Conservation (phyloP, 1,140 invertebrate species). For the Lepidurus packardi region DNA sequence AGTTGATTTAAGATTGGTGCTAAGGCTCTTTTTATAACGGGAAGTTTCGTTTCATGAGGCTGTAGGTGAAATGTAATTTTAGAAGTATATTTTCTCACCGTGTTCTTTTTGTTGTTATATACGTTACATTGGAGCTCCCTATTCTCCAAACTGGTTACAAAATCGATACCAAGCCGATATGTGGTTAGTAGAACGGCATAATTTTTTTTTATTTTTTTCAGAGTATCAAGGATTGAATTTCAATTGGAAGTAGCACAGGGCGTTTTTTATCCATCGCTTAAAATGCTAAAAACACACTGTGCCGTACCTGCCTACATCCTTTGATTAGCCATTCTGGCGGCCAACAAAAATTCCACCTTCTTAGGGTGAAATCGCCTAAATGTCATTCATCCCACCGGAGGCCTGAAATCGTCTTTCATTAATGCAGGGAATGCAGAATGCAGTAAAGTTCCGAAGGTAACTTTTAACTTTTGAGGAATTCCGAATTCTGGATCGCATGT, state of each 20-base stretch:
- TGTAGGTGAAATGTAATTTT: background rate
- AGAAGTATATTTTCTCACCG: background rate
- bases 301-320: background rate
- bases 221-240: no score
- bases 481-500: background rate
- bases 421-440: background rate
- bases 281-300: background rate
- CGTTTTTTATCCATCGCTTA: background rate
- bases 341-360: background rate
- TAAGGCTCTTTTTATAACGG: constrained; percentile 10
- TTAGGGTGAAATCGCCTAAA: background rate
- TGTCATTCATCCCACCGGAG: background rate
- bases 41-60: background rate
- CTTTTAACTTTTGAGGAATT: background rate
- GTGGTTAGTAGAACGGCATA: no score
- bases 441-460: background rate
- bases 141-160: background rate
- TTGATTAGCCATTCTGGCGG: background rate
- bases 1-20: background rate
- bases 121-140: background rate
- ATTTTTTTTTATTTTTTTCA: no score
- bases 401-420: background rate
- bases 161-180: no score
- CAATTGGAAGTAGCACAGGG: no score
- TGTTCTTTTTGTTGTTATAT: background rate